These are phyloP conservation scores for Notiomystis cincta DNA, from an alignment of 2,113 vertebrate species.

Conservation along the genomic window DNA sequence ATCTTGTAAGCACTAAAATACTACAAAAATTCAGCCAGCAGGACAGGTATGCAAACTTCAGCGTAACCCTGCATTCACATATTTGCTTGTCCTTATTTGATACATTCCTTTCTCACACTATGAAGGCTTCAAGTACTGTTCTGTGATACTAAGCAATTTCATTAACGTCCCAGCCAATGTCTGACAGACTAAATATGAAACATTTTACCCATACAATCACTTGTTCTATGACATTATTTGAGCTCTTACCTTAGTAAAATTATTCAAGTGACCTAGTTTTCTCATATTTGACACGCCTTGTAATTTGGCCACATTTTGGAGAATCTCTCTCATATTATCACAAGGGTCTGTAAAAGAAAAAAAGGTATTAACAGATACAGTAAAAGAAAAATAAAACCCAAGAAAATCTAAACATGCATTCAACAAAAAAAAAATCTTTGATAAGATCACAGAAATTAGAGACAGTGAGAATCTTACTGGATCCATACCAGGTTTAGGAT, in stretches of 20 bases:
- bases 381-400: not conserved
- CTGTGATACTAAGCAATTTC: not conserved
- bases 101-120: not conserved
- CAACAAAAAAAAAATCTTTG: not conserved
- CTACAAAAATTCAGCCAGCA: not conserved
- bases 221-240: not conserved
- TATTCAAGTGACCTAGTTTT: slow-evolving; percentile 97
- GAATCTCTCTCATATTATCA: slow-evolving; percentile 96
- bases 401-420: not conserved
- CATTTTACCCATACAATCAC: not conserved
- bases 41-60: not conserved
- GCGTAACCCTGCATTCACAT: not conserved
- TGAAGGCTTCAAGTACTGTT: not conserved
- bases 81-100: not conserved
- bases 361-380: not conserved
- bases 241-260: slow-evolving; percentile 93
- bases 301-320: slow-evolving; percentile 96
- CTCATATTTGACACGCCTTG: slow-evolving; percentile 99
- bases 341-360: slow-evolving; percentile 83
- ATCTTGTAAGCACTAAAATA: not conserved
- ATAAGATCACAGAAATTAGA: not conserved
- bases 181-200: not conserved
- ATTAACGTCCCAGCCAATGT: not conserved
- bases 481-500: not conserved
- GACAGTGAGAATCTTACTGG: not conserved